A percentile compares a stretch with the other conserved stretches of the same genome.
Evolutionary conservation across 2,888 invertebrate species (phyloP).

Genomic region (Trissolcus brochymenae): DNA sequence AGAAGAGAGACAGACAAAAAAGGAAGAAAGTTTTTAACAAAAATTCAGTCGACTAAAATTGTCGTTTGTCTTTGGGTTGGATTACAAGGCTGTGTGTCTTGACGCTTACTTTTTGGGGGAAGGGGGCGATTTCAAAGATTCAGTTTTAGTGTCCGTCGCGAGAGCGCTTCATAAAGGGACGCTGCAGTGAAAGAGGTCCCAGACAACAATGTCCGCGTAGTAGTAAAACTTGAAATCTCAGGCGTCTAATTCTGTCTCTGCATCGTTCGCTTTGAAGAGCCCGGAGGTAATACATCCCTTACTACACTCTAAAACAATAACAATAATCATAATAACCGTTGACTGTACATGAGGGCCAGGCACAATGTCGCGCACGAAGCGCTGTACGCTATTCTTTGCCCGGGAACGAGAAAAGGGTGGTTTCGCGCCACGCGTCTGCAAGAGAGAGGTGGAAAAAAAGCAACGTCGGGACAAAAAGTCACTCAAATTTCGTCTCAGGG

Average conservation of each 20-base stretch:
- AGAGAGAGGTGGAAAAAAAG: not conserved
- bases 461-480: conserved; percentile 62
- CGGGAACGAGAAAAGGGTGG: conserved; percentile 35
- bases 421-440: conserved; percentile 34
- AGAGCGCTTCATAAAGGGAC: conserved; percentile 14
- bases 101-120: conserved; percentile 5
- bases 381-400: conserved; percentile 30
- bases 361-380: conserved; percentile 31
- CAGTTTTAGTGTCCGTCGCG: conserved; percentile 23
- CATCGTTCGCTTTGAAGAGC: conserved; percentile 22
- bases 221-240: conserved; percentile 23
- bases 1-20: too few species aligned
- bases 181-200: conserved; percentile 16
- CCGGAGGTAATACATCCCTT: conserved; percentile 55
- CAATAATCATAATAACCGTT: conserved; percentile 47
- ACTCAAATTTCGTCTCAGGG: conserved; percentile 65
- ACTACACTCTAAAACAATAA: conserved; percentile 65
- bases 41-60: too few species aligned
- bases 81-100: not conserved
- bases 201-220: conserved; percentile 22
- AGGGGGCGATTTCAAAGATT: conserved; percentile 29
- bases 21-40: too few species aligned
- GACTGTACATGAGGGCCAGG: conserved; percentile 19
- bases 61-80: too few species aligned
- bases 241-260: conserved; percentile 40